A percentile compares a stretch with the other conserved stretches of the same genome.
Conservation (phyloP, 2,888 invertebrate species). For the Trichopria drosophilae region DNA sequence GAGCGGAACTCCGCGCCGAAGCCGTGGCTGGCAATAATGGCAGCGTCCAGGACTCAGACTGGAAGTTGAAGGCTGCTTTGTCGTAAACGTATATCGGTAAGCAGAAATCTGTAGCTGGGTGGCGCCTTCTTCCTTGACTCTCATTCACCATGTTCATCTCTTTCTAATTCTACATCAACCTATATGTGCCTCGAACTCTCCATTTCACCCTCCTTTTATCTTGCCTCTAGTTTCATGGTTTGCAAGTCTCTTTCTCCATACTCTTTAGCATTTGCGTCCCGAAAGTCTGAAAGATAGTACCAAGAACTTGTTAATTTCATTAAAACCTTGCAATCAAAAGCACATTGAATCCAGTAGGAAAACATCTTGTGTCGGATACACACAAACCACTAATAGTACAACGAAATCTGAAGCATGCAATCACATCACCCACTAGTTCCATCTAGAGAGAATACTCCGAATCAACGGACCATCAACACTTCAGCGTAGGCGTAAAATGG, state of each 20-base stretch:
- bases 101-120: slow-evolving; percentile 55
- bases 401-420: too few species aligned
- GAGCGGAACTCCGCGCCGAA: slow-evolving; percentile 26
- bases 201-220: too few species aligned
- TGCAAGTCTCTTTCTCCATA: slow-evolving; percentile 23
- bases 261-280: slow-evolving; percentile 38
- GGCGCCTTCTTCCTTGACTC: slow-evolving; percentile 49
- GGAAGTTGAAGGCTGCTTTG: slow-evolving; percentile 54
- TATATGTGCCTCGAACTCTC: too few species aligned
- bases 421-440: too few species aligned
- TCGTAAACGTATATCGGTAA: slow-evolving; percentile 54
- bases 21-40: slow-evolving; percentile 13
- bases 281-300: slow-evolving; percentile 41
- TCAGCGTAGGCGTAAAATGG: too few species aligned
- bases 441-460: too few species aligned
- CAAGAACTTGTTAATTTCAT: slow-evolving; percentile 48
- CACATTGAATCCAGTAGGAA: slow-evolving; percentile 39
- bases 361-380: too few species aligned
- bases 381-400: too few species aligned
- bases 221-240: too few species aligned
- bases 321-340: slow-evolving; percentile 48
- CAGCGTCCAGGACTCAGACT: slow-evolving; percentile 26
- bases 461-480: too few species aligned
- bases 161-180: too few species aligned
- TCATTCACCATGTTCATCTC: slow-evolving; percentile 17